These are phyloP conservation scores for Spea bombifrons DNA, from an alignment of 2,113 vertebrate species.

Conservation along the genomic window DNA sequence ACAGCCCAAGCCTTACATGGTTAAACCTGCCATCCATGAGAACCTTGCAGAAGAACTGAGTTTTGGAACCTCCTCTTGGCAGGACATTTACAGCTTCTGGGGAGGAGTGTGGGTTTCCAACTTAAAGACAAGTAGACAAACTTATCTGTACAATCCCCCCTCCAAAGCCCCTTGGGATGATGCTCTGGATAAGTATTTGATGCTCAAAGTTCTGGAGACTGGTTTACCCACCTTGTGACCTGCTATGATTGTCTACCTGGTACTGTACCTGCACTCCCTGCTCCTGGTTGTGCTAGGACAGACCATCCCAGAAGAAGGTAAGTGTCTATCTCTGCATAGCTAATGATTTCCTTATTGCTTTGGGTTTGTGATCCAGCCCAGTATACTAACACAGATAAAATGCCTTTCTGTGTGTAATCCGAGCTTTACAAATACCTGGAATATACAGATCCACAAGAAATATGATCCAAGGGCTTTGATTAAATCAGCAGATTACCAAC, in stretches of 20 bases:
- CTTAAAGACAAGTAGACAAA: neutral
- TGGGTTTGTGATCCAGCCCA: neutral
- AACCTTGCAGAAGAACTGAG: conserved; percentile 12
- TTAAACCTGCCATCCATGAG: conserved; percentile 4
- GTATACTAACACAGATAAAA: neutral
- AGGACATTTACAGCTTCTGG: neutral
- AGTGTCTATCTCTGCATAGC: conserved; percentile 50
- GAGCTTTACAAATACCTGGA: neutral
- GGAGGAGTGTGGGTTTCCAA: conserved; percentile 8
- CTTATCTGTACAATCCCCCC: neutral
- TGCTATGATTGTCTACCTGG: conserved; percentile 61
- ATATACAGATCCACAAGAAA: too few relatives aligned
- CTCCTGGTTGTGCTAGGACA: conserved; percentile 54
- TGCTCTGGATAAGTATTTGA: neutral
- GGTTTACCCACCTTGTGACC: conserved; percentile 8
- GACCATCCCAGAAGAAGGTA: conserved; percentile 57
- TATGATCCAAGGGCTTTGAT: too few relatives aligned
- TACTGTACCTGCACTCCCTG: conserved; percentile 56
- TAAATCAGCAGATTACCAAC: too few relatives aligned
- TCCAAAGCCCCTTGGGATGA: conserved; percentile 35
- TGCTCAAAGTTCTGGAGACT: conserved; percentile 7
- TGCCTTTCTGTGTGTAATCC: neutral
- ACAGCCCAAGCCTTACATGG: conserved; percentile 29
- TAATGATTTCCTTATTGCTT: neutral
- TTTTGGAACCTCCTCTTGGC: conserved; percentile 12